Evolutionary conservation across 2,797 vertebrate species (phyloP), one percentile per base, ranked within the genome.

Genomic region (Halcyon badia): DNA sequence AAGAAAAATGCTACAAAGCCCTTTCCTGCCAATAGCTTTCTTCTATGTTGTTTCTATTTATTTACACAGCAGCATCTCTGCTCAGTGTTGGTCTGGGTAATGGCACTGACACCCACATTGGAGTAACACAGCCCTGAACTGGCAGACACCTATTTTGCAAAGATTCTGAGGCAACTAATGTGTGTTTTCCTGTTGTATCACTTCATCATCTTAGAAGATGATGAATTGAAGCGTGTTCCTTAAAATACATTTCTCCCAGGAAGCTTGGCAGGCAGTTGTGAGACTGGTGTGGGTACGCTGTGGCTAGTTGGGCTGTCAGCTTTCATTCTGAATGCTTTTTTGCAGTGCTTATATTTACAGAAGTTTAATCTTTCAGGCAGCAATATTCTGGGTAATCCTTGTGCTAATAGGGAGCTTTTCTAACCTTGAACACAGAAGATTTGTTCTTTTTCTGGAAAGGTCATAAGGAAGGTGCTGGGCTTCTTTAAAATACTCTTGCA

Each of bases 311-410:
- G 87, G 61, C 72, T 83, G 83, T 78, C 92, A 87, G 42, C 14
- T 93, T 87, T 89, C 64, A 44, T 70, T 91, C 65, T 41, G 75
- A 90, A 48, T 61, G 77, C 9, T 52, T 91, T 89, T 96, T 92
- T 92, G 18, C 5, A 2, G 51, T 69, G 72, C 79, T 92, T 95
- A 9, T 90, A 78, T 95, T 97, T 96, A 91, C 85, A 80, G 64
- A 95, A 89, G 82, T 95, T 91, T 83, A 91, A 87, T 95, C 87
- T 94, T 95, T 96, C 84, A 82, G 72, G 46, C 87, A 92, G 87
- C 92, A 92, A 91, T 95, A 94, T 95, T 97, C 87, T 81, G 58
- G 49, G 52, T 95, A 94, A 96, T 89, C 87, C 91, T 91, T 96
- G 84, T 96, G 93, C 84, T 94, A 89, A 94, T 83, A 96, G 83